phyloP scores from a whole-genome alignment of 2,797 vertebrate species.

The Sebastes jordani region DNA sequence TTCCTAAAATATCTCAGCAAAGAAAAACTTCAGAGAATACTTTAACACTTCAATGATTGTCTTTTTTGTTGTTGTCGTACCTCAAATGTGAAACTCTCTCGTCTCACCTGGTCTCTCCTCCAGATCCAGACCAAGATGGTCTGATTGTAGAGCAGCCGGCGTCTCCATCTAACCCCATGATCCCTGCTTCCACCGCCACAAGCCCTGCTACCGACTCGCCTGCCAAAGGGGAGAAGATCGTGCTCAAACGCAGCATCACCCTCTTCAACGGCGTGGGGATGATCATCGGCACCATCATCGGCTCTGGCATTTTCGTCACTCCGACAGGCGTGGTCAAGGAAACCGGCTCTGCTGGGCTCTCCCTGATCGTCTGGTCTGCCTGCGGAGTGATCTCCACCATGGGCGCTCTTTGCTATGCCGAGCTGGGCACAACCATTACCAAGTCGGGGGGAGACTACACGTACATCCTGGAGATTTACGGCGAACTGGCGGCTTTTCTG shows the following conservation, averaged over 20 bases:
- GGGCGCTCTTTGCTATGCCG: conserved; percentile 96
- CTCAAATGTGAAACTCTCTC: background rate
- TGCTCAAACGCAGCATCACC: conserved; percentile 87
- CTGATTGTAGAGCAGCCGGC: conserved; percentile 41
- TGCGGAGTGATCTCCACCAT: conserved; percentile 96
- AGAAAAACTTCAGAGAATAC: background rate
- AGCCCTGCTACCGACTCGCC: conserved; percentile 2
- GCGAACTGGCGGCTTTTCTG: conserved; percentile 93
- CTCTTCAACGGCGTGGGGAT: conserved; percentile 95
- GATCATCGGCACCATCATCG: conserved; percentile 98
- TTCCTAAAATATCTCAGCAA: background rate
- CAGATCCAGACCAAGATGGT: conserved; percentile 48
- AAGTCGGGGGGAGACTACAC: conserved; percentile 98
- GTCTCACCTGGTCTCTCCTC: background rate
- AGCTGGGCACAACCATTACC: conserved; percentile 95
- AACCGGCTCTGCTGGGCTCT: conserved; percentile 92
- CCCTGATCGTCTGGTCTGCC: conserved; percentile 90
- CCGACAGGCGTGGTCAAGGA: conserved; percentile 94
- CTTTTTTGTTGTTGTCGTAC: background rate
- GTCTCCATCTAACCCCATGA: conserved; percentile 45
- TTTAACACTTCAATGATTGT: background rate
- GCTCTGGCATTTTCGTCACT: conserved; percentile 96
- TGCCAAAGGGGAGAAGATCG: conserved; percentile 65
- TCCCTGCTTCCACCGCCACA: conserved; percentile 3
- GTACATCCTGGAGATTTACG: conserved; percentile 97